Percentiles rank a stretch among this genome's conserved stretches.
phyloP scores from a whole-genome alignment of 2,113 vertebrate species.

The Centropus unirufus region DNA sequence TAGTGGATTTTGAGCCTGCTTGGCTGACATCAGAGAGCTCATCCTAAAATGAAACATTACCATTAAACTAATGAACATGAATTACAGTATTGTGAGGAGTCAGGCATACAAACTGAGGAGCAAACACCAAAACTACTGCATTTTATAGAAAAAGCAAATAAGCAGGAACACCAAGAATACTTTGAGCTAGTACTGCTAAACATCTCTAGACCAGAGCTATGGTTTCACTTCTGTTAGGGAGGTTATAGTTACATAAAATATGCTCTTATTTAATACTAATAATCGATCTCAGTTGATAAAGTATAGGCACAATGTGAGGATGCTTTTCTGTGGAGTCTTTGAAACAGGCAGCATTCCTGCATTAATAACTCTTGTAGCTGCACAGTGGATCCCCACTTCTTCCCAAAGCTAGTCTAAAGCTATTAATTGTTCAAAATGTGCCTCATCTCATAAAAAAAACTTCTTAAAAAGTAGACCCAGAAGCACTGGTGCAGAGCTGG shows the following conservation, averaged over 20 bases:
- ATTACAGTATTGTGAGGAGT: background rate
- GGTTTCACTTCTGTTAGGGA: background rate
- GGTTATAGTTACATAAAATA: background rate
- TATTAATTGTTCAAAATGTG: background rate
- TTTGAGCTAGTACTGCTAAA: background rate
- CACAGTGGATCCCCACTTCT: background rate
- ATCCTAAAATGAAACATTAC: slow-evolving; percentile 80
- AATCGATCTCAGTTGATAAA: background rate
- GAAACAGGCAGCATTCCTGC: background rate
- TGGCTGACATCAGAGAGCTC: slow-evolving; percentile 85
- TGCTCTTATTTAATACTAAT: background rate
- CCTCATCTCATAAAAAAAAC: background rate
- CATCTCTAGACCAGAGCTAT: background rate
- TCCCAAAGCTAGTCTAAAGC: background rate
- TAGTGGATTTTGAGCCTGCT: slow-evolving; percentile 82
- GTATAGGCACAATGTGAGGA: background rate
- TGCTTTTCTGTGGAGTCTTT: background rate
- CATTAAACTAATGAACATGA: background rate
- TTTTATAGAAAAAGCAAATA: background rate
- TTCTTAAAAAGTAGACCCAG: background rate
- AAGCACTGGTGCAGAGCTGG: background rate
- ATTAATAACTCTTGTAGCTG: background rate
- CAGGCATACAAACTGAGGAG: background rate
- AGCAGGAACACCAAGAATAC: background rate
- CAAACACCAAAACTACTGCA: background rate